Evolutionary conservation across 2,888 invertebrate genomes (phyloP), one percentile per base, ranked within the genome.

Genomic region (Dermolepida albohirtum): DNA sequence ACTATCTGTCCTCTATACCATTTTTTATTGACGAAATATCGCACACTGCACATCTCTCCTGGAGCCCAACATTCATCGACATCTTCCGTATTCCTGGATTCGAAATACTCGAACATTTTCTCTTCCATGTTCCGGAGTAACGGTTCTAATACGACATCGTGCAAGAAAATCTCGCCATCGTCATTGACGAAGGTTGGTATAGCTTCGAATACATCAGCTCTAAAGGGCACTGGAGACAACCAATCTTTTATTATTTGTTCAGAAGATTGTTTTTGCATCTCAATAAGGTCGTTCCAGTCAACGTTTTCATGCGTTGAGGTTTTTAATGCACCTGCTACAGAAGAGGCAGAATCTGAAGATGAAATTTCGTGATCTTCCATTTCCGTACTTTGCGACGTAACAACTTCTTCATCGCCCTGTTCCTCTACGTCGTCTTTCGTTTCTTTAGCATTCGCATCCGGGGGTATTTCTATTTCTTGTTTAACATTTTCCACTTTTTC

Each of bases 1-100:
- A 84, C 0, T 1, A 93, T 85, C 76, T 84, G 83, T 5, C 89
- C 94, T 67, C 95, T 86, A 80, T 94, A 94, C 86, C 91, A 92
- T 12, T 84, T 83, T 8, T 87, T 85, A 77, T 93, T 90, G 12
- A 85, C 71, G 74, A 87, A 89, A 80, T 88, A 94, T 67, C 86
- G 84, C 0, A 90, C 92, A 34, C 92, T 84, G 78, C 92, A 93
- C 4, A 90, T 85, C 70, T 92, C 89, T 1, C 89, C 91, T 1
- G 84, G 78, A 5, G 81, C 76, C 91, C 90, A 92, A 69, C 47
- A 22, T 1, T 59, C 54, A 10, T 47, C 59, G 2, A 83, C 80
- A 10, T 85, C 84, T 0, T 84, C 80, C 10, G 82, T 76, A 27
- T 63, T 81, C 81, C 74, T 87, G 88, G 51, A 85, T 17, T 55